phyloP scores from a whole-genome alignment of 2,797 vertebrate genomes.

The Coregonus sp. region DNA sequence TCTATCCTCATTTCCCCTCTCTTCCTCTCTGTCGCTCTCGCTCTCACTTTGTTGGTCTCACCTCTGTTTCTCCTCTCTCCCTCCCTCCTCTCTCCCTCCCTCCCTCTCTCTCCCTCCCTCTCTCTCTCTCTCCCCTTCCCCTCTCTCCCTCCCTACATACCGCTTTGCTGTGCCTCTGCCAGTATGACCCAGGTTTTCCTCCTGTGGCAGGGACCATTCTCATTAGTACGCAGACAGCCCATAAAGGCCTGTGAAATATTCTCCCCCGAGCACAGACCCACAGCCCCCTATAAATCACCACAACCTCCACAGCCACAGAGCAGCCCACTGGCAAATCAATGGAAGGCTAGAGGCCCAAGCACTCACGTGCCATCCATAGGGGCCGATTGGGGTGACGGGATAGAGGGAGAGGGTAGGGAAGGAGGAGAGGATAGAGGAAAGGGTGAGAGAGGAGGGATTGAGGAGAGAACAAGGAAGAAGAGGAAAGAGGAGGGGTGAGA shows the following conservation, averaged over 20 bases:
- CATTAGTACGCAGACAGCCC: slow-evolving; percentile 9
- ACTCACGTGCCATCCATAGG: not conserved
- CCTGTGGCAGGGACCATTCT: not conserved
- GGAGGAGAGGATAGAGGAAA: not conserved
- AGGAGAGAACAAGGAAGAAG: not conserved
- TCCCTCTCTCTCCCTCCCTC: too few species aligned
- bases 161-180: not conserved
- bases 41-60: not conserved
- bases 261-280: not conserved
- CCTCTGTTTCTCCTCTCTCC: not conserved
- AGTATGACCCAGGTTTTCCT: not conserved
- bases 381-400: not conserved
- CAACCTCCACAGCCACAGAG: not conserved
- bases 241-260: slow-evolving; percentile 13
- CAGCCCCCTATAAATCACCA: not conserved
- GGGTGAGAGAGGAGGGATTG: too few species aligned
- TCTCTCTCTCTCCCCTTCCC: not conserved
- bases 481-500: too few species aligned
- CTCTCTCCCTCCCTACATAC: not conserved
- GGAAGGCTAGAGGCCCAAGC: not conserved
- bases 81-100: not conserved
- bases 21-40: not conserved
- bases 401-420: not conserved
- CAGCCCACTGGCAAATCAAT: not conserved
- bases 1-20: not conserved